phyloP scores from a whole-genome alignment of 1,140 invertebrate genomes.

The Drosophila paulistorum region DNA sequence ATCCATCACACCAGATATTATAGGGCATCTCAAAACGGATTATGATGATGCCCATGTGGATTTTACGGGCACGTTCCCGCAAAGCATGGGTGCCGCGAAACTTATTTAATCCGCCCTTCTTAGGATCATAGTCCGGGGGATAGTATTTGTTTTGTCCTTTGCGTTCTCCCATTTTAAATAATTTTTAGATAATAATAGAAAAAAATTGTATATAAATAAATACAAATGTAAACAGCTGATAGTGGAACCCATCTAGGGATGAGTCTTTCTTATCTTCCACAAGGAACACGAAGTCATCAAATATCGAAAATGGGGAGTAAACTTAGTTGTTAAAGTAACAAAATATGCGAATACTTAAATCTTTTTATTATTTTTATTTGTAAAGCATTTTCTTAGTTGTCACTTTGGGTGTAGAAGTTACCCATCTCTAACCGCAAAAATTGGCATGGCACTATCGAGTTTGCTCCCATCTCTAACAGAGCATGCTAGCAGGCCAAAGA shows the following conservation, averaged over 20 bases:
- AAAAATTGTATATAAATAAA: slow-evolving; percentile 1
- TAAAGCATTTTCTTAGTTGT: background rate
- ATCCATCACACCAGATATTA: slow-evolving; percentile 99
- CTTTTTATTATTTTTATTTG: no score
- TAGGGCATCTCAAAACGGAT: slow-evolving; percentile 99
- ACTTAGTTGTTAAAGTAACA: background rate
- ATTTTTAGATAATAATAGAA: background rate
- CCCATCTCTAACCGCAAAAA: slow-evolving; percentile 23
- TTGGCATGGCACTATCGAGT: slow-evolving; percentile 15
- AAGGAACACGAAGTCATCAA: background rate
- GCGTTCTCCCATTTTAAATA: slow-evolving; percentile 95
- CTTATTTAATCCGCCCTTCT: slow-evolving; percentile 93
- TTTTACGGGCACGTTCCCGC: slow-evolving; percentile 96
- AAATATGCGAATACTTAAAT: no score
- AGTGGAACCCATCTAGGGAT: background rate
- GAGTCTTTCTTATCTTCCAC: background rate
- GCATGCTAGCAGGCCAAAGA: slow-evolving; percentile 12
- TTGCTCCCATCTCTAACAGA: slow-evolving; percentile 29
- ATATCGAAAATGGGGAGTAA: background rate
- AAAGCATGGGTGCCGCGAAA: slow-evolving; percentile 97
- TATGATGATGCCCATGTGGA: slow-evolving; percentile 97
- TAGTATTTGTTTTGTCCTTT: slow-evolving; percentile 99
- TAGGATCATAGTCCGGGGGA: slow-evolving; percentile 98
- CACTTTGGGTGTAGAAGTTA: background rate
- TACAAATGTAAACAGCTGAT: background rate